phyloP scores from a whole-genome alignment of 2,113 vertebrate species.

The Alces alces region DNA sequence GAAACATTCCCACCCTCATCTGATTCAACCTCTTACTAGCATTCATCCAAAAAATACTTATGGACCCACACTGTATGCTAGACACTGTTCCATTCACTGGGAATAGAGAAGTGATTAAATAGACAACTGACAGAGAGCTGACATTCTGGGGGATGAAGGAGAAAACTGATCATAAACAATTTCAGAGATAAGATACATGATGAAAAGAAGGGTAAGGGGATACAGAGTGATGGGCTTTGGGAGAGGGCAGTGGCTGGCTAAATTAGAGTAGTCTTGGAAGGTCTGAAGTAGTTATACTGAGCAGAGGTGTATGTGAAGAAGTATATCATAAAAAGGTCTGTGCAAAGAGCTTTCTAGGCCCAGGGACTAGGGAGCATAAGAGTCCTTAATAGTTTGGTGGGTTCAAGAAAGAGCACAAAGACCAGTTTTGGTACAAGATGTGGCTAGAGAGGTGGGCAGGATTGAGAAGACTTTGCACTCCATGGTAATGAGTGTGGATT shows the following conservation, averaged over 20 bases:
- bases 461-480: not conserved
- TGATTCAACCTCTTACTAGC: not conserved
- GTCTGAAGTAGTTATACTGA: not conserved
- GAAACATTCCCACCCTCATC: not conserved
- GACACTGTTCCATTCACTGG: not conserved
- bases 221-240: not conserved
- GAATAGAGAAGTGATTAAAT: not conserved
- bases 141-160: not conserved
- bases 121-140: not conserved
- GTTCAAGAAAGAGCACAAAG: constrained; percentile 23
- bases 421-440: not conserved
- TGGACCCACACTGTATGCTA: not conserved
- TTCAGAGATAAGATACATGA: not conserved
- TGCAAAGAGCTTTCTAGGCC: not conserved
- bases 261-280: not conserved
- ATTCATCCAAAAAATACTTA: not conserved
- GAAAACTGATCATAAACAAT: not conserved
- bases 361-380: not conserved
- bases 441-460: not conserved
- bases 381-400: not conserved
- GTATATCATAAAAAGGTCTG: not conserved
- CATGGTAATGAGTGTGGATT: not conserved
- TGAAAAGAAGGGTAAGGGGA: not conserved
- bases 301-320: not conserved
- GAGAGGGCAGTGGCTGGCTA: not conserved